A percentile compares a stretch with the other conserved stretches of the same genome.
phyloP scores from a whole-genome alignment of 2,888 invertebrate genomes.

The Globia sparganii region DNA sequence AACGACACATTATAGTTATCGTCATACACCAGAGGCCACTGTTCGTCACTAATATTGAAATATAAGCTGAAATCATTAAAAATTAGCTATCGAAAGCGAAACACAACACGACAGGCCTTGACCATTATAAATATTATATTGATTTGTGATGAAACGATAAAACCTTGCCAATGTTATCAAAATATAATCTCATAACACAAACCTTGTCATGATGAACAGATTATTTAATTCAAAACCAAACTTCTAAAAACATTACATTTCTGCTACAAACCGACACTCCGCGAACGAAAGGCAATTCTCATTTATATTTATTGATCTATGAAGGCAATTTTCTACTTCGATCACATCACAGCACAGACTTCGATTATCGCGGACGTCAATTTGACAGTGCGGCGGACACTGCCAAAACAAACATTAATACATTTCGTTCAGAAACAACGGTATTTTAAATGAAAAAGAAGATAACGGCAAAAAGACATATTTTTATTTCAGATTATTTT shows the following conservation, averaged over 20 bases:
- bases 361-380: constrained; percentile 72
- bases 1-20: constrained; percentile 95
- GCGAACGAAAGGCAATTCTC: too few relatives aligned
- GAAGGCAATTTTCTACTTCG: constrained; percentile 52
- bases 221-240: constrained; percentile 21
- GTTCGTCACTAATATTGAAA: constrained; percentile 89
- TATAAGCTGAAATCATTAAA: constrained; percentile 82
- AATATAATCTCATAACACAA: constrained; percentile 9
- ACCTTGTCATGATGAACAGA: constrained; percentile 70
- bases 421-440: constrained; percentile 32
- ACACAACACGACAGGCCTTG: background rate
- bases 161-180: background rate
- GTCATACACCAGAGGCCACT: constrained; percentile 95
- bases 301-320: too few relatives aligned
- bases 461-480: background rate
- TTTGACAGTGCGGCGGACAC: constrained; percentile 14
- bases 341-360: too few relatives aligned
- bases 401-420: background rate
- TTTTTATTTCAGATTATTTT: background rate
- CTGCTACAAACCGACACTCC: constrained; percentile 29
- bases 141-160: background rate
- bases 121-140: background rate
- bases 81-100: constrained; percentile 19
- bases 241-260: constrained; percentile 36
- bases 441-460: too few relatives aligned